Evolutionary conservation across 2,797 vertebrate genomes (phyloP).

Genomic region (Chaenodraco wilsoni): DNA sequence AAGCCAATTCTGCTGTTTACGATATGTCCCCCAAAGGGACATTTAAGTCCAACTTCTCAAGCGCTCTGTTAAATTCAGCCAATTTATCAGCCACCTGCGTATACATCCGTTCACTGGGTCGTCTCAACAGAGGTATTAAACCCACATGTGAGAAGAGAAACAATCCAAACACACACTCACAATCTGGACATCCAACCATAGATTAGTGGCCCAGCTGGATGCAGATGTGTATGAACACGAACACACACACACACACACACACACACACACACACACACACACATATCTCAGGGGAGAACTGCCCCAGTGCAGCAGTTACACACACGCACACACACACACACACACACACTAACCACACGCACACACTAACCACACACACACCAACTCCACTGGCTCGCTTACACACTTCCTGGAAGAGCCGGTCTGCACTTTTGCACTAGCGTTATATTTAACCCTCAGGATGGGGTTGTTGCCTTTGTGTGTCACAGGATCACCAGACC

Average conservation of each 20-base stretch:
- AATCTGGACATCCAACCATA: conserved; percentile 19
- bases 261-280: neutral
- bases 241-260: conserved; percentile 20
- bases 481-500: conserved; percentile 59
- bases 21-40: neutral
- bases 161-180: neutral
- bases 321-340: conserved; percentile 25
- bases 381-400: conserved; percentile 47
- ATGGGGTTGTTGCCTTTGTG: conserved; percentile 64
- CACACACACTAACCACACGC: no score
- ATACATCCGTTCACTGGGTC: conserved; percentile 31
- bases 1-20: neutral
- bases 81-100: conserved; percentile 36
- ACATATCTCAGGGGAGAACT: conserved; percentile 11
- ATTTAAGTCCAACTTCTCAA: conserved; percentile 3
- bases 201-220: conserved; percentile 48
- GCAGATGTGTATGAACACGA: conserved; percentile 31
- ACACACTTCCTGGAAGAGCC: conserved; percentile 72
- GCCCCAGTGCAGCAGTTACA: conserved; percentile 41
- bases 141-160: conserved; percentile 16
- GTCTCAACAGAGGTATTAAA: conserved; percentile 33
- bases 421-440: conserved; percentile 36
- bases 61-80: conserved; percentile 12
- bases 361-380: conserved; percentile 8
- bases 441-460: conserved; percentile 67